Percentiles rank a stretch among this genome's conserved stretches.
These are phyloP conservation scores for Bambusicola thoracicus DNA, from an alignment of 2,113 vertebrate species.

Conservation along the genomic window DNA sequence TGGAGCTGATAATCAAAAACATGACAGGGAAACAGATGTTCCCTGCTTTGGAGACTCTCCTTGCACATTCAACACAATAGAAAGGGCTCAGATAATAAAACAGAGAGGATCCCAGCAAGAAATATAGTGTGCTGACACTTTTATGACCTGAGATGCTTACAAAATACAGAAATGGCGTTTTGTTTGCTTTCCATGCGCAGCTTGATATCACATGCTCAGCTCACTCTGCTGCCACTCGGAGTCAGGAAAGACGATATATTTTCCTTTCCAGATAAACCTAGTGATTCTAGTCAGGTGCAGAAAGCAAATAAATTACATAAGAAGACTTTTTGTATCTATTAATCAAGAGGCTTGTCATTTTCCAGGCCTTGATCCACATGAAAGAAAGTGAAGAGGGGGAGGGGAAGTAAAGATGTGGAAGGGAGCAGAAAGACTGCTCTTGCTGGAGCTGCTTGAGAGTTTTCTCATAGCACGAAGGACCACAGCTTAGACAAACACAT, in stretches of 20 bases:
- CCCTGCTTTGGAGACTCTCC: conserved; percentile 70
- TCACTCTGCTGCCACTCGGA: conserved; percentile 78
- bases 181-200: conserved; percentile 77
- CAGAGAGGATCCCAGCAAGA: conserved; percentile 76
- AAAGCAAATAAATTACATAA: conserved; percentile 84
- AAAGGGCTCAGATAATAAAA: conserved; percentile 70
- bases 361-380: conserved; percentile 79
- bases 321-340: conserved; percentile 77
- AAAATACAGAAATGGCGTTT: conserved; percentile 78
- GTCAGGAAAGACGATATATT: conserved; percentile 81
- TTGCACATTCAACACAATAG: conserved; percentile 68
- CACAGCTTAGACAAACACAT: conserved; percentile 15
- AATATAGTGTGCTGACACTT: conserved; percentile 83
- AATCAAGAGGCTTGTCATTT: conserved; percentile 79
- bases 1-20: conserved; percentile 73
- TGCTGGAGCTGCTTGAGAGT: background rate
- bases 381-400: conserved; percentile 70
- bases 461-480: conserved; percentile 20
- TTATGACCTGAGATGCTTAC: conserved; percentile 80
- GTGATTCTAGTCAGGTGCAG: conserved; percentile 82
- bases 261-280: conserved; percentile 74
- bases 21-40: conserved; percentile 74
- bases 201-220: conserved; percentile 76
- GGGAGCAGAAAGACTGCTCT: background rate
- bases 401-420: conserved; percentile 1